A percentile compares a stretch with the other conserved stretches of the same genome.
These are phyloP conservation scores for Drosophila eohydei DNA, from an alignment of 2,888 invertebrate genomes.

Conservation along the genomic window DNA sequence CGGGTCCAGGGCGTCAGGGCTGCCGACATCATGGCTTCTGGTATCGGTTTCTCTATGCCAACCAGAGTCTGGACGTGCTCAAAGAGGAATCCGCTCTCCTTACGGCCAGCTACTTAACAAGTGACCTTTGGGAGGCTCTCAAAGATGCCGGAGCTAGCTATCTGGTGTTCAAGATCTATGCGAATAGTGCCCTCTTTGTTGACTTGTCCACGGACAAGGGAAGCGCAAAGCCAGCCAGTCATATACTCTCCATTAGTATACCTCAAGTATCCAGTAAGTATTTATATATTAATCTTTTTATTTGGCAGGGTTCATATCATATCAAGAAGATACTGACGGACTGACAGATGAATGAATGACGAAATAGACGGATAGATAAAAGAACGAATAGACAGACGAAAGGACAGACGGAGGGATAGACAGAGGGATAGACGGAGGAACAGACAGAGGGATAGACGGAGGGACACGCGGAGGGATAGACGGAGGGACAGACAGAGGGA, in stretches of 20 bases:
- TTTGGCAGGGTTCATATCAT: background rate
- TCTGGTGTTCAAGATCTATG: slow-evolving; percentile 35
- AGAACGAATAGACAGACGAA: background rate
- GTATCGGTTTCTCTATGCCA: slow-evolving; percentile 34
- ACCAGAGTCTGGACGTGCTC: slow-evolving; percentile 21
- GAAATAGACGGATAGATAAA: background rate
- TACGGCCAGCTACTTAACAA: slow-evolving; percentile 18
- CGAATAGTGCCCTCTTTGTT: slow-evolving; percentile 33
- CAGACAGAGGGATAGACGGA: background rate
- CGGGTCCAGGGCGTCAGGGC: background rate
- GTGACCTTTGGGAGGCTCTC: slow-evolving; percentile 15
- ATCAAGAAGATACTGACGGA: background rate
- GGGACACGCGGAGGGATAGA: background rate
- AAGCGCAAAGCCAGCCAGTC: slow-evolving; percentile 7
- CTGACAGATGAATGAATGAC: background rate
- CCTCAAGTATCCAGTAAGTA: slow-evolving; percentile 31
- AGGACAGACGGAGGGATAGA: background rate
- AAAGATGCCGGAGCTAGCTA: slow-evolving; percentile 5
- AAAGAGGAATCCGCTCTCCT: slow-evolving; percentile 15
- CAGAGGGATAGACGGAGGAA: background rate
- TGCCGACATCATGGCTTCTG: slow-evolving; percentile 24
- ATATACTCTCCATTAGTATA: slow-evolving; percentile 33
- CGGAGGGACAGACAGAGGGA: background rate
- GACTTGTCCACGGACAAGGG: background rate
- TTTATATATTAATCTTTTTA: background rate